These are phyloP conservation scores for Chlamydotis undulata DNA, from an alignment of 2,113 vertebrate species.

Conservation along the genomic window DNA sequence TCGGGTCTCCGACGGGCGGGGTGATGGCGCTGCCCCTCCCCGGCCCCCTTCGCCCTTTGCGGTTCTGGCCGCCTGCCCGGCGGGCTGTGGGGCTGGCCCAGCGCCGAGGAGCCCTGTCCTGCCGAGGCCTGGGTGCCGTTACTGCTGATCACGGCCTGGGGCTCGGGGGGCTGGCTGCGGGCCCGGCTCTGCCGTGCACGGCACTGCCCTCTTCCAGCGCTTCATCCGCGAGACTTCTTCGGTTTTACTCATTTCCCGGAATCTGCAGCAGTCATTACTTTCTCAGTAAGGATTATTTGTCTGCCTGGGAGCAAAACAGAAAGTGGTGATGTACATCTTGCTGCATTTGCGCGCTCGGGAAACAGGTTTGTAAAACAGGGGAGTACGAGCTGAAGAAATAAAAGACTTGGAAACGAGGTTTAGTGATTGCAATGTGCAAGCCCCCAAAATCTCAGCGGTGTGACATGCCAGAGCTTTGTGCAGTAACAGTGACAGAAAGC, in stretches of 20 bases:
- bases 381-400: background rate
- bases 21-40: no score
- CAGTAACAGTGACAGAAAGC: background rate
- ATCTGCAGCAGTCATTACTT: background rate
- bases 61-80: background rate
- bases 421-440: background rate
- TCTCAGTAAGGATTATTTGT: background rate
- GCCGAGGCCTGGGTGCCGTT: no score
- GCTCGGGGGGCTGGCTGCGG: background rate
- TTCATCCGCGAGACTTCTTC: no score
- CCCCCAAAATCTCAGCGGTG: background rate
- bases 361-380: accelerated
- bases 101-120: no score
- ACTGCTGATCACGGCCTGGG: background rate
- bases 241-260: background rate
- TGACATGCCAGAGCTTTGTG: background rate
- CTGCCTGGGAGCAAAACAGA: background rate
- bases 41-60: no score
- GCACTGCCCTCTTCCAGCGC: background rate
- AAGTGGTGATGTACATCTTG: no score
- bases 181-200: no score
- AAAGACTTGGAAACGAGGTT: background rate
- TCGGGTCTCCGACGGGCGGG: background rate
- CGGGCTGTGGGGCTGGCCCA: no score
- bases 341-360: background rate